phyloP scores from a whole-genome alignment of 2,888 invertebrate species.

The Campoplex capitator region DNA sequence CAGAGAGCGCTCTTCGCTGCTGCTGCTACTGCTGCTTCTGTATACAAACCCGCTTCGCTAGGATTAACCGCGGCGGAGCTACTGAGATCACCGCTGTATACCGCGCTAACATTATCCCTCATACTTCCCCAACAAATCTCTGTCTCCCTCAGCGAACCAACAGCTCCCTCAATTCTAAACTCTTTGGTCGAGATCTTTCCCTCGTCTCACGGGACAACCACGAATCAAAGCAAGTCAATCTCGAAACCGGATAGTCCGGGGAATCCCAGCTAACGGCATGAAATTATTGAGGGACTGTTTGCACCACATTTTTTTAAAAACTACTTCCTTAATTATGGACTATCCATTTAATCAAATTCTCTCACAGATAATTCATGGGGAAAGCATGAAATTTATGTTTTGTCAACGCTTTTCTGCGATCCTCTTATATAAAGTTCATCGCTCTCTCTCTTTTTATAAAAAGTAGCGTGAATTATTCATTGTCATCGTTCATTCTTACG shows the following conservation, averaged over 20 bases:
- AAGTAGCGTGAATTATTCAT: too few relatives aligned
- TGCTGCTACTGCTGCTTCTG: neutral
- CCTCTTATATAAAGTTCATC: too few relatives aligned
- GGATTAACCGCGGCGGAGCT: constrained; percentile 39
- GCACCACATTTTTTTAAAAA: neutral
- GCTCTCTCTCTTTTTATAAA: too few relatives aligned
- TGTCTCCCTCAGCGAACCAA: constrained; percentile 14
- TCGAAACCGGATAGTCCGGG: neutral
- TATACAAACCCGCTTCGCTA: neutral
- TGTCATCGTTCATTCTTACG: too few relatives aligned
- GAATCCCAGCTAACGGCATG: neutral
- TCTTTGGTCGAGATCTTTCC: constrained; percentile 24
- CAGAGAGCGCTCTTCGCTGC: constrained; percentile 5
- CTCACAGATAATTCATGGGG: too few relatives aligned
- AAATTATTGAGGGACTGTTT: neutral
- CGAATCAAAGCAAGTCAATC: constrained; percentile 12
- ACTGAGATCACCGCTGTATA: constrained; percentile 8
- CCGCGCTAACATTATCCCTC: constrained; percentile 20
- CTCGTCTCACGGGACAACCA: constrained; percentile 4
- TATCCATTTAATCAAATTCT: neutral
- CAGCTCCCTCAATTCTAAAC: constrained; percentile 19
- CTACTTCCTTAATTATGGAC: neutral
- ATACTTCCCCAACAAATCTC: constrained; percentile 31
- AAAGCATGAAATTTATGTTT: too few relatives aligned
- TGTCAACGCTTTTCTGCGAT: too few relatives aligned